These are phyloP conservation scores for Lasioglossum morio DNA, from an alignment of 2,888 invertebrate genomes.

Conservation along the genomic window DNA sequence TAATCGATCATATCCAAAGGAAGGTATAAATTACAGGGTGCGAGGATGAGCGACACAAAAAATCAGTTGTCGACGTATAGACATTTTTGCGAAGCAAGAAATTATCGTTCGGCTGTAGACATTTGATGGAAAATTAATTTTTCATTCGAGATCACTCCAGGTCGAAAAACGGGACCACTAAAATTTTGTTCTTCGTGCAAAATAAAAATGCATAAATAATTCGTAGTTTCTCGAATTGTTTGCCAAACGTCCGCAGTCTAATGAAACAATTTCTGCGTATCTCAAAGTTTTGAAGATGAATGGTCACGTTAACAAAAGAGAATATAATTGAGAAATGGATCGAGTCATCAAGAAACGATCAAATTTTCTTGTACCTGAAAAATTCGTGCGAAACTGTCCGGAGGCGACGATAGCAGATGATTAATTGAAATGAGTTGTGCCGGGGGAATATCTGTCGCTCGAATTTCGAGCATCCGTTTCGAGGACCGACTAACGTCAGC, in stretches of 20 bases:
- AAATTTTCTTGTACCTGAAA: slow-evolving; percentile 46
- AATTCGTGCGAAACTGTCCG: slow-evolving; percentile 24
- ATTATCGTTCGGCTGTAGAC: not conserved
- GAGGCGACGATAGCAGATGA: slow-evolving; percentile 51
- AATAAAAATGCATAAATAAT: too few species aligned
- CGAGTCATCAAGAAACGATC: not conserved
- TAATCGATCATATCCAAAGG: slow-evolving; percentile 41
- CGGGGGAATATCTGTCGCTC: slow-evolving; percentile 20
- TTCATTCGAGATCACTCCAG: not conserved
- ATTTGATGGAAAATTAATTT: not conserved
- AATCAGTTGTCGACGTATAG: not conserved
- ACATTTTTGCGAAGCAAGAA: not conserved
- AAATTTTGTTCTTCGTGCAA: not conserved
- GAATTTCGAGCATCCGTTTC: slow-evolving; percentile 51
- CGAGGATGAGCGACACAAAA: not conserved
- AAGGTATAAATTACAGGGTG: slow-evolving; percentile 6
- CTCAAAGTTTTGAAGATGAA: not conserved
- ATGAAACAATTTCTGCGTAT: not conserved
- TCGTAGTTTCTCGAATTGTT: too few species aligned
- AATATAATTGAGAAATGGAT: not conserved
- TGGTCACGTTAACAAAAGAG: not conserved
- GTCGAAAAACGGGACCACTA: too few species aligned
- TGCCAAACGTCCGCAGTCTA: not conserved
- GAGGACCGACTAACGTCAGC: slow-evolving; percentile 38
- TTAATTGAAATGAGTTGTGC: not conserved